Conservation (phyloP, 2,797 vertebrate genomes). For the Tauraco hartlaubi region DNA sequence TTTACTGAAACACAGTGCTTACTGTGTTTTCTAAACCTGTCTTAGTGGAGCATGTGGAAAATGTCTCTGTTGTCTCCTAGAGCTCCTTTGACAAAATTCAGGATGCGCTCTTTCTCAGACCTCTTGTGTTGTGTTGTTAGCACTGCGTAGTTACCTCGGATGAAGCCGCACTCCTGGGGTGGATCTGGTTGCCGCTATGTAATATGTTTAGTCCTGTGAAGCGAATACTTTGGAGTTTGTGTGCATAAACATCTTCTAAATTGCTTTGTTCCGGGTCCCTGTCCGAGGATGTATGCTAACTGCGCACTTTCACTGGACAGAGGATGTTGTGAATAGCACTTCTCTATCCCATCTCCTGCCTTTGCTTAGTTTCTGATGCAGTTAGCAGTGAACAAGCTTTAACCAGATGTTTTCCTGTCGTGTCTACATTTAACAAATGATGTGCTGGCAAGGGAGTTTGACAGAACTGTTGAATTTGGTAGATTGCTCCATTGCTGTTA, state of each 20-base stretch:
- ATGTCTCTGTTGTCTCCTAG: background rate
- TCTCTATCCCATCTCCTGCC: background rate
- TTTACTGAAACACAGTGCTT: background rate
- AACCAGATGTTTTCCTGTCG: background rate
- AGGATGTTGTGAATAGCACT: background rate
- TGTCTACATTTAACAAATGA: background rate
- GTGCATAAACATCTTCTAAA: background rate
- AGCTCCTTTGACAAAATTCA: background rate
- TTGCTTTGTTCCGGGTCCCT: background rate
- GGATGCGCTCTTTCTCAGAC: background rate
- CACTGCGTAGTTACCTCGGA: accelerated
- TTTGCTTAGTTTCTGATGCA: background rate
- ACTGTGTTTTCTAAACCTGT: background rate
- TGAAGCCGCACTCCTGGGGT: background rate
- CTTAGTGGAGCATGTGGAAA: background rate
- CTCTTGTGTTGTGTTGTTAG: background rate
- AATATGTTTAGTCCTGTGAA: background rate
- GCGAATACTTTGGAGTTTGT: background rate
- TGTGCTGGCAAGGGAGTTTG: background rate
- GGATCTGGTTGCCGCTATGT: background rate
- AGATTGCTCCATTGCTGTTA: background rate
- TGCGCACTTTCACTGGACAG: accelerated
- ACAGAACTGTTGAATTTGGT: background rate
- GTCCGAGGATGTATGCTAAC: background rate
- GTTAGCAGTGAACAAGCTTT: background rate